phyloP scores from a whole-genome alignment of 1,140 invertebrate species.

The Cheumatopsyche charites region DNA sequence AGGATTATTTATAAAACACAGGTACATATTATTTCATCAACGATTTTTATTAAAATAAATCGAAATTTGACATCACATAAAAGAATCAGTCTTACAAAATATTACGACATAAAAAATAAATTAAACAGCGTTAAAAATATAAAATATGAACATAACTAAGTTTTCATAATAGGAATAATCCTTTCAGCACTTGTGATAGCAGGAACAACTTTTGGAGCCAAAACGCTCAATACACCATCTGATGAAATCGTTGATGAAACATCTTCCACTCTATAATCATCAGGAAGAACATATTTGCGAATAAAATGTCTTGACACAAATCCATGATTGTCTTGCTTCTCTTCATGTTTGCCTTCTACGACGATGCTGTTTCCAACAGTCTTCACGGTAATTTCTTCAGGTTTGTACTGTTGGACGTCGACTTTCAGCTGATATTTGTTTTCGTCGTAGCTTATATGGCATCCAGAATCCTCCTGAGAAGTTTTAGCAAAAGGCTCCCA shows the following conservation, averaged over 20 bases:
- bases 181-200: conserved; percentile 58
- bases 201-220: conserved; percentile 62
- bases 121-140: no score
- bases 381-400: conserved; percentile 79
- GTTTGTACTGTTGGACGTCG: conserved; percentile 73
- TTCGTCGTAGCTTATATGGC: no score
- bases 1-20: no score
- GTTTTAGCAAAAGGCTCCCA: no score
- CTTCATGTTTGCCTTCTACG: conserved; percentile 73
- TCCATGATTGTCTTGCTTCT: conserved; percentile 68
- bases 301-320: conserved; percentile 70
- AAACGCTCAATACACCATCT: conserved; percentile 73
- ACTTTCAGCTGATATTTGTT: conserved; percentile 65
- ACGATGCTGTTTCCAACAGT: conserved; percentile 71
- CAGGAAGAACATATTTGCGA: conserved; percentile 69
- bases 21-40: no score
- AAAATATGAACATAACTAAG: no score
- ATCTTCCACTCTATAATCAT: conserved; percentile 68
- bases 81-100: no score
- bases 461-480: not conserved
- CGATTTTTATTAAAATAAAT: no score
- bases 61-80: no score
- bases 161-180: conserved; percentile 52
- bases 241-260: conserved; percentile 72
- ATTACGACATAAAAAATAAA: no score